Evolutionary conservation across 2,888 invertebrate species (phyloP), one percentile per base, ranked within the genome.

Genomic region (Volucella inanis): DNA sequence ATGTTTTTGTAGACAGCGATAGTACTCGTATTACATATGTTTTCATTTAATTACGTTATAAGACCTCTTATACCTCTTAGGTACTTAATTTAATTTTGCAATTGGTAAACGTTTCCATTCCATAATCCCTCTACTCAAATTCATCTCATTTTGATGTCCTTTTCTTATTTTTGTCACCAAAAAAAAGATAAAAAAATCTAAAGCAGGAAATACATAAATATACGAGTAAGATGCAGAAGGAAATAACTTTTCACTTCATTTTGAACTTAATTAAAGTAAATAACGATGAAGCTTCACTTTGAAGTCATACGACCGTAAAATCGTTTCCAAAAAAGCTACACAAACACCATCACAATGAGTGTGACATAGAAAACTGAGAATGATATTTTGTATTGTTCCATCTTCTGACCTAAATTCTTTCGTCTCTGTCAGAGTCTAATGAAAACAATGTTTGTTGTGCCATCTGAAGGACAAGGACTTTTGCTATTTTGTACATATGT

Each of bases 221-320:
- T 31, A 31, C 0, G 31, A 31, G 4, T 0, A 31, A 31, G 31
- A 3, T n/a, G n/a, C n/a, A 3, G 31, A 31, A 31, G 31, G 31
- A 31, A 31, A 31, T 31, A 11, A 55, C 31, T 76, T 55, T 62
- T 45, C 54, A 50, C 39, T 71, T 78, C 68, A 54, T 61, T 78
- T 68, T 72, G 71, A 77, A 72, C 72, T 61, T 72, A 72, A 82
- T 82, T 83, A 68, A 83, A 74, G 74, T 55, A 71, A 77, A 77
- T 72, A 77, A 39, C 59, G 61, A 77, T 38, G 43, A 57, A 10
- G 59, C 55, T 61, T 59, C 57, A 54, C 65, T 65, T 76, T 72
- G 76, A 65, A 71, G 47, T 57, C 38, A 68, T 49, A 72, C 61
- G 67, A 15, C 67, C 77, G 57, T 62, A 55, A 77, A 82, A 61